Conservation (phyloP, 35 echinoderm and acorn worm genomes). For the Ophiothrix spiculata region DNA sequence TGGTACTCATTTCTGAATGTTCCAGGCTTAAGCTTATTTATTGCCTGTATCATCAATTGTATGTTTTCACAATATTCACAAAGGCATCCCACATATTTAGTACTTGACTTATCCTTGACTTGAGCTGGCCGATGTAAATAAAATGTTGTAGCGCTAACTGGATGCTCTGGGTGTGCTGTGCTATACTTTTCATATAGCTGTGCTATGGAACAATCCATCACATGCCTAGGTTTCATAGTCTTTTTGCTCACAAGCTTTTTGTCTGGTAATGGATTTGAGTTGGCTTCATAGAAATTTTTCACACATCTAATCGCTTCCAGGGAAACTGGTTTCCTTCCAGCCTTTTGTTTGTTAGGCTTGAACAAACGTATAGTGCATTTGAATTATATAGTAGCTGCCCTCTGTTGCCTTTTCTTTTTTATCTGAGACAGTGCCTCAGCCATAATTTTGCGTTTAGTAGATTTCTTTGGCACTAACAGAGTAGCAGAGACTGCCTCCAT, state of each 20-base stretch:
- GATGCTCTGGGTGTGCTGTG: conserved; percentile 42
- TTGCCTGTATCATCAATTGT: conserved; percentile 19
- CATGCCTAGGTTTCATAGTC: conserved; percentile 33
- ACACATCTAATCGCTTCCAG: conserved; percentile 44
- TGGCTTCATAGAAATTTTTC: conserved; percentile 47
- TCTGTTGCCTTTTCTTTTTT: conserved; percentile 19
- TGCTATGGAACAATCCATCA: conserved; percentile 57
- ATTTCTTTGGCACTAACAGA: conserved; percentile 27
- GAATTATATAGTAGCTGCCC: conserved; percentile 14
- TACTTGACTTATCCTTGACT: conserved; percentile 35
- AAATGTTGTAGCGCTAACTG: conserved; percentile 46
- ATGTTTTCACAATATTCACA: conserved; percentile 70
- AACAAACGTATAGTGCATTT: conserved; percentile 29
- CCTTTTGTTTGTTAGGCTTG: conserved; percentile 34
- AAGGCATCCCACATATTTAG: conserved; percentile 54
- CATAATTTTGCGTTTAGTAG: conserved; percentile 26
- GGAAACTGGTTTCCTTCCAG: conserved; percentile 42
- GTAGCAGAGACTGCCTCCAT: conserved; percentile 13
- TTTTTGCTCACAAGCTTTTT: conserved; percentile 62
- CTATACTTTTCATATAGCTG: conserved; percentile 41
- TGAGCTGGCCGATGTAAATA: conserved; percentile 54
- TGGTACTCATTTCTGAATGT: conserved; percentile 34
- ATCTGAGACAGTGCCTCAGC: conserved; percentile 13
- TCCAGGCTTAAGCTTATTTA: conserved; percentile 25
- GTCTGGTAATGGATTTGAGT: conserved; percentile 56